Base-by-base conservation (phyloP, 1,140 invertebrate genomes). In the Euschistus heros region DNA sequence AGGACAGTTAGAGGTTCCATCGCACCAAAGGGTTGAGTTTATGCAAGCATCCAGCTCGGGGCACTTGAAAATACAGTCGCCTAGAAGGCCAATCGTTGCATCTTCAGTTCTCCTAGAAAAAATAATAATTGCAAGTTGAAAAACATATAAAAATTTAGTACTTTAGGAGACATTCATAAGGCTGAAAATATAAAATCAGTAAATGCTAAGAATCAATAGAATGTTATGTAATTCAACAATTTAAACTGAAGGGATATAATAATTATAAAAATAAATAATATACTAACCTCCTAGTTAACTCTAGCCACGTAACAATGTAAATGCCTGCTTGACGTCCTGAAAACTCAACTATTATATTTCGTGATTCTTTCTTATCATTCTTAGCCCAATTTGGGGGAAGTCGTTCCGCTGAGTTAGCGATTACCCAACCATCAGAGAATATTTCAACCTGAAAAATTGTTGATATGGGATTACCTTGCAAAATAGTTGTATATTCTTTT, bases 21-120 rank as follows among this genome's bases (percentile, higher is more conserved):
- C 90, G 73, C 92, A 94, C 89, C 90, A 93, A 10, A 94, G 80
- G n/a, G 85, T 85, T 0, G 85, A 80, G 70, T 90, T 89, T 70
- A 94, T 92, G 75, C 92, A 94, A 4, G 90, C 91, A 71, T 90
- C 86, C 65, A 94, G 72, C 64, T 92, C 91, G 0, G 89, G 86
- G 74, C 92, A 94, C 26, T 85, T 82, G 71, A 88, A 85, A 66
- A 82, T 80, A 71, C 91, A 94, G 68, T 90, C 84, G 18, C 84
- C 82, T 26, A 84, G 80, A 68, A 82, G 77, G 2, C 84, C 79
- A 10, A 78, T 80, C 4, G 79, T 72, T 2, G 75, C 69, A 22
- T 73, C 74, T 55, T 74, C 71, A 33, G 74, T 68, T 47, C 76
- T 73, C 68, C 79, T 78, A 71, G 4, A 73, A 70, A 26, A 26